Evolutionary conservation across 1,140 invertebrate genomes (phyloP).

Genomic region (Ylistrum balloti): DNA sequence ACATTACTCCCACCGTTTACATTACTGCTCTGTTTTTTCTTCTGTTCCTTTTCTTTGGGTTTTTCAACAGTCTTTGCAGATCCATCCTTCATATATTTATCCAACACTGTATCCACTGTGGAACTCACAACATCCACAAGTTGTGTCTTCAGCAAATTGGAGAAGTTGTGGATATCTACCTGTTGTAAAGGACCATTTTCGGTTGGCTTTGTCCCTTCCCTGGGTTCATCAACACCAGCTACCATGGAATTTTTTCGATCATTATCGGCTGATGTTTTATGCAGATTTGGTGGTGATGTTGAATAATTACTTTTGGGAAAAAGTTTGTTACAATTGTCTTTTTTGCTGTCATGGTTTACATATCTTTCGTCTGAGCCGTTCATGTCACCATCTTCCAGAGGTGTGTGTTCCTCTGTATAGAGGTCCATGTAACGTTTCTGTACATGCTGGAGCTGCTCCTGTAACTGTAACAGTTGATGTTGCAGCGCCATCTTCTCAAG

Average conservation of each 20-base stretch:
- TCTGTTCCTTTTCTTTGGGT: conserved; percentile 62
- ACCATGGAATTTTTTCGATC: background rate
- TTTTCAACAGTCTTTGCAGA: conserved; percentile 55
- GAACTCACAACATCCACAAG: conserved; percentile 87
- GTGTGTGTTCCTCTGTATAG: conserved; percentile 87
- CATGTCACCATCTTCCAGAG: conserved; percentile 45
- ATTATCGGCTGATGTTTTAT: conserved; percentile 24
- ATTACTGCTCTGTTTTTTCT: conserved; percentile 54
- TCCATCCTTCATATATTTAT: conserved; percentile 88
- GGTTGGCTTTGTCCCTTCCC: conserved; percentile 52
- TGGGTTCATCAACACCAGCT: background rate
- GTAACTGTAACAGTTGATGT: conserved; percentile 92
- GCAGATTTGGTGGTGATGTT: conserved; percentile 45
- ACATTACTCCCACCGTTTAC: no score
- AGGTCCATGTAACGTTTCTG: conserved; percentile 94
- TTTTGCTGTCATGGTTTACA: background rate
- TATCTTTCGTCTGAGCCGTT: conserved; percentile 52
- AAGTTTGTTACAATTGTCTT: background rate
- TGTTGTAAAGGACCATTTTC: conserved; percentile 59
- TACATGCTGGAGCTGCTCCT: conserved; percentile 94
- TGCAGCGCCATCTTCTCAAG: conserved; percentile 89
- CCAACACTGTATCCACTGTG: conserved; percentile 94
- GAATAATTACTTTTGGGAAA: conserved; percentile 41
- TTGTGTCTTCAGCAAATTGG: conserved; percentile 94
- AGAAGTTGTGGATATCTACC: conserved; percentile 87